Conservation (phyloP, 2,888 invertebrate species). For the Pasiphila rectangulata region DNA sequence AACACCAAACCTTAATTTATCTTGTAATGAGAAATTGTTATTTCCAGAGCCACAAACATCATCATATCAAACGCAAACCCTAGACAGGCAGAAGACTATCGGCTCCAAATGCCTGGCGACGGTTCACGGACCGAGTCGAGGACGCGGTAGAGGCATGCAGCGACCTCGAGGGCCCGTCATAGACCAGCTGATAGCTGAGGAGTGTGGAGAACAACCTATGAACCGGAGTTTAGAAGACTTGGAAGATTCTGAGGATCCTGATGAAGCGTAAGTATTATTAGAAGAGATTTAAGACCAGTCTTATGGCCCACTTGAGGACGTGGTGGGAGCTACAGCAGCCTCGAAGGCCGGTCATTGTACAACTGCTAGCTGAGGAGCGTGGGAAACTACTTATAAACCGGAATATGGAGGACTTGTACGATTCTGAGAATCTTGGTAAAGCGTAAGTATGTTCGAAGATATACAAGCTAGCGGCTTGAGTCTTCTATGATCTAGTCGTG, state of each 20-base stretch:
- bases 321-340: no score
- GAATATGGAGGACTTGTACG: no score
- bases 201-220: slow-evolving; percentile 67
- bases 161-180: slow-evolving; percentile 66
- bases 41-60: slow-evolving; percentile 70
- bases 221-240: slow-evolving; percentile 78
- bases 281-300: no score
- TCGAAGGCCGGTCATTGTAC: slow-evolving; percentile 66
- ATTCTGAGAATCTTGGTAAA: no score
- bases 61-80: slow-evolving; percentile 72
- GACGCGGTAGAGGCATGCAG: slow-evolving; percentile 58
- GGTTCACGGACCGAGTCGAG: slow-evolving; percentile 61
- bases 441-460: no score
- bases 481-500: no score
- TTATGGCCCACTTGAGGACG: no score
- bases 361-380: no score
- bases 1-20: no score
- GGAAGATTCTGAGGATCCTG: slow-evolving; percentile 82
- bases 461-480: no score
- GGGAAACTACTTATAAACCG: no score
- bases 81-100: slow-evolving; percentile 61
- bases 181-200: slow-evolving; percentile 72
- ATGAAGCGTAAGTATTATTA: slow-evolving; percentile 62
- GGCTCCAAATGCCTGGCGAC: slow-evolving; percentile 68
- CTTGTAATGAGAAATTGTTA: background rate